A percentile compares a stretch with the other conserved stretches of the same genome.
Evolutionary conservation across 1,140 invertebrate genomes (phyloP).

Genomic region (Ladona fulva): DNA sequence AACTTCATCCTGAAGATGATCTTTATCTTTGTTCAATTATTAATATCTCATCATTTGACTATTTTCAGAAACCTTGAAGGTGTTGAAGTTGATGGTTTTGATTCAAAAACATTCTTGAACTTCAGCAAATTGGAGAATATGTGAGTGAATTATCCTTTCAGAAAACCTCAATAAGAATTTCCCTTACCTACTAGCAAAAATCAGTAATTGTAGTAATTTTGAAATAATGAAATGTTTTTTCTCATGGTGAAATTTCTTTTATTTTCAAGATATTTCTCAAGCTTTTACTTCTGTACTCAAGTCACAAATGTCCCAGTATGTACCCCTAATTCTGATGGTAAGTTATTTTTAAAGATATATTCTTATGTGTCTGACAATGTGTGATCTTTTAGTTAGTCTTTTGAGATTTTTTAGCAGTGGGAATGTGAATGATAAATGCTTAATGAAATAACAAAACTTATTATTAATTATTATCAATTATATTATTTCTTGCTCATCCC

Average conservation of each 20-base stretch:
- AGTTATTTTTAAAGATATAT: constrained; percentile 24
- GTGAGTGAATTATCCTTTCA: constrained; percentile 17
- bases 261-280: constrained; percentile 52
- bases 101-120: background rate
- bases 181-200: background rate
- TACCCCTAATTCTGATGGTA: constrained; percentile 57
- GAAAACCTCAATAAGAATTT: background rate
- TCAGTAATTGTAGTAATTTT: background rate
- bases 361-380: no score
- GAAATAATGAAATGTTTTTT: background rate
- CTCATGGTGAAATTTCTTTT: constrained; percentile 18
- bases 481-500: no score
- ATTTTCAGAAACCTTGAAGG: no score
- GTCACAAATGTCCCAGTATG: constrained; percentile 52
- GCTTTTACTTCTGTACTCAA: constrained; percentile 60
- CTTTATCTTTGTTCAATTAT: no score
- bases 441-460: no score
- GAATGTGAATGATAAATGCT: no score
- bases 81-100: background rate
- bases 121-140: background rate
- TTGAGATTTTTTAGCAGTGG: no score
- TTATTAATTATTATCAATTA: no score
- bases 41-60: no score
- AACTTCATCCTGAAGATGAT: no score
- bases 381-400: no score